phyloP scores from a whole-genome alignment of 1,140 invertebrate genomes.

The Drosophila lacertosa region DNA sequence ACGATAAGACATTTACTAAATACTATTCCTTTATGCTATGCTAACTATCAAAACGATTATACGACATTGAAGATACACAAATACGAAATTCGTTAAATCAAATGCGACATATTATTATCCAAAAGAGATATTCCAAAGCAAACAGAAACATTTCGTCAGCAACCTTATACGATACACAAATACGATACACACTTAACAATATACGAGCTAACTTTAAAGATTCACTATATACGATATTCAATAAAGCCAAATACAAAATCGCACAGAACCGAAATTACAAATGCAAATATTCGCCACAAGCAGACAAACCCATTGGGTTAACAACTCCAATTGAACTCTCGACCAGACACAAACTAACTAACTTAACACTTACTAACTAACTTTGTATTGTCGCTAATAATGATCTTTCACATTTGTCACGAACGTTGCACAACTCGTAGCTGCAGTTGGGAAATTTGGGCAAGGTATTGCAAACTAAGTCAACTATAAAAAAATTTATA shows the following conservation, averaged over 20 bases:
- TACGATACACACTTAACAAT: not conserved
- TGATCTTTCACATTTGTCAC: conserved; percentile 62
- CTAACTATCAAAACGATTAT: too few relatives aligned
- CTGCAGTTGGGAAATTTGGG: conserved; percentile 84
- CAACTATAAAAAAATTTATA: conserved; percentile 14
- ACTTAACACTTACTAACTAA: not conserved
- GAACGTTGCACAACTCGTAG: conserved; percentile 57
- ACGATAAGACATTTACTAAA: too few relatives aligned
- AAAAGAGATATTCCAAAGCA: too few relatives aligned
- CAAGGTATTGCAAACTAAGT: conserved; percentile 67
- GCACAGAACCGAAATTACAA: conserved; percentile 2
- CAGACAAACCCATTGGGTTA: conserved; percentile 2
- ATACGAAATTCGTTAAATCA: too few relatives aligned
- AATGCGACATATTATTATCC: too few relatives aligned
- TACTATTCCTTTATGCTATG: too few relatives aligned
- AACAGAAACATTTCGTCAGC: too few relatives aligned
- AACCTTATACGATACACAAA: not conserved
- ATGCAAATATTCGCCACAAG: conserved; percentile 6
- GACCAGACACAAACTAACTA: not conserved
- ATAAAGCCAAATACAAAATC: not conserved
- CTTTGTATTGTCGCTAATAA: conserved; percentile 47
- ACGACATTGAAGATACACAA: too few relatives aligned
- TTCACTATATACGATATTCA: conserved; percentile 6
- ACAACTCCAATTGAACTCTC: conserved; percentile 2
- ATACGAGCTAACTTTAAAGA: conserved; percentile 7